These are phyloP conservation scores for Neelides folsomi DNA, from an alignment of 2,888 invertebrate genomes.

Conservation along the genomic window DNA sequence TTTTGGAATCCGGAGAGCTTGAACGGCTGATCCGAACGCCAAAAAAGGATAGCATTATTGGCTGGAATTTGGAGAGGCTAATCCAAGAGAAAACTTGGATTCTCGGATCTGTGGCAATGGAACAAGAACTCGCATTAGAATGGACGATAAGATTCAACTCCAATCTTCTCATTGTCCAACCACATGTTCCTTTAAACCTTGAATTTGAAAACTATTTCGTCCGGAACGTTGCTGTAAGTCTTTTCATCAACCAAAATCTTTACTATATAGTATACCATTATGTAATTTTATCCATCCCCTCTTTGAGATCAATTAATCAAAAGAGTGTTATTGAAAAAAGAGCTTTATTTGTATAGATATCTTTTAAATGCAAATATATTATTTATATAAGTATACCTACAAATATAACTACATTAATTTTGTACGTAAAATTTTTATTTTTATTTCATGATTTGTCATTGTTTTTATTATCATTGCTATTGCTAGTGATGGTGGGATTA, in stretches of 20 bases:
- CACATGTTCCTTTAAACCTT: constrained; percentile 29
- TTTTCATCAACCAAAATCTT: constrained; percentile 1
- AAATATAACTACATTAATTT: no score
- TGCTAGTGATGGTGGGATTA: no score
- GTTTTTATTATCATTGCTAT: no score
- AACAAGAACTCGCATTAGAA: constrained; percentile 25
- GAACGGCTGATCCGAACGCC: constrained; percentile 25
- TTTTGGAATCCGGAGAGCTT: constrained; percentile 34
- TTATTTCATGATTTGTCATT: no score
- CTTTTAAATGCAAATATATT: background rate
- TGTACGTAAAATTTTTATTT: no score
- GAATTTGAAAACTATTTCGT: constrained; percentile 34
- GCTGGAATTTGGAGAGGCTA: constrained; percentile 14
- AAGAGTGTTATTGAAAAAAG: no score
- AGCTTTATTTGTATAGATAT: no score
- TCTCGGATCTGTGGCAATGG: constrained; percentile 29
- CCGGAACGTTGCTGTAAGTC: constrained; percentile 28
- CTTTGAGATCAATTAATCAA: constrained; percentile 12
- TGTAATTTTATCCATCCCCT: constrained; percentile 6
- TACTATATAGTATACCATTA: background rate
- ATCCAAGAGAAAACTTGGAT: constrained; percentile 29
- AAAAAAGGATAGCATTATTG: constrained; percentile 3
- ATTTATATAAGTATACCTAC: no score
- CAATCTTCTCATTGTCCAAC: constrained; percentile 30
- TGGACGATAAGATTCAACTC: constrained; percentile 28